Conservation (phyloP, 1,140 invertebrate genomes). For the Cecropterus lyciades region DNA sequence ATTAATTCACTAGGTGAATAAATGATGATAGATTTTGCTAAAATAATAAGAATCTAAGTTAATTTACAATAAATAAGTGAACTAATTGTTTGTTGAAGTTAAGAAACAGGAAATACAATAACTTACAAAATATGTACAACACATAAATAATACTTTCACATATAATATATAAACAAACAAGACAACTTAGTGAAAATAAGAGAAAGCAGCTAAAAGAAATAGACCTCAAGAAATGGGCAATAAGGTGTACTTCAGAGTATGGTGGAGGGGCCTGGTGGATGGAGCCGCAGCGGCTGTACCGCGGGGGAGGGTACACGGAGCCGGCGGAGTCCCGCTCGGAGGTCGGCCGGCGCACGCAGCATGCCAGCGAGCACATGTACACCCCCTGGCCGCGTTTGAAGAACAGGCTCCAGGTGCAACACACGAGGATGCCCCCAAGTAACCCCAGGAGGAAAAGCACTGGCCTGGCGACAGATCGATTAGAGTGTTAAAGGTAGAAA, state of each 20-base stretch:
- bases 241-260: constrained; percentile 88
- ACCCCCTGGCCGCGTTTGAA: constrained; percentile 85
- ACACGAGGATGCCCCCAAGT: constrained; percentile 85
- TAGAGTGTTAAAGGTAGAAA: no score
- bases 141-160: no score
- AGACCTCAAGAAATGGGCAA: constrained; percentile 19
- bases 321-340: constrained; percentile 90
- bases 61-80: no score
- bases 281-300: constrained; percentile 91
- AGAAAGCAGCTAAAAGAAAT: constrained; percentile 15
- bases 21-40: no score
- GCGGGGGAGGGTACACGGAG: constrained; percentile 90
- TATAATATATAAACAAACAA: no score
- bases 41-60: no score
- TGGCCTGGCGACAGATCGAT: constrained; percentile 48
- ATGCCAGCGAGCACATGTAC: constrained; percentile 77
- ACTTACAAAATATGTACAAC: no score
- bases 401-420: constrained; percentile 89
- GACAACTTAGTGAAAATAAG: constrained; percentile 16
- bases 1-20: no score
- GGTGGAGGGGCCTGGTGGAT: constrained; percentile 91
- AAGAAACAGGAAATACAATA: no score
- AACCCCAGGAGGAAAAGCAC: constrained; percentile 71
- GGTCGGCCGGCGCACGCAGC: constrained; percentile 71
- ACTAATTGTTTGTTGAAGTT: no score